Conservation (phyloP, 2,888 invertebrate genomes). For the Glaucopsyche alexis region DNA sequence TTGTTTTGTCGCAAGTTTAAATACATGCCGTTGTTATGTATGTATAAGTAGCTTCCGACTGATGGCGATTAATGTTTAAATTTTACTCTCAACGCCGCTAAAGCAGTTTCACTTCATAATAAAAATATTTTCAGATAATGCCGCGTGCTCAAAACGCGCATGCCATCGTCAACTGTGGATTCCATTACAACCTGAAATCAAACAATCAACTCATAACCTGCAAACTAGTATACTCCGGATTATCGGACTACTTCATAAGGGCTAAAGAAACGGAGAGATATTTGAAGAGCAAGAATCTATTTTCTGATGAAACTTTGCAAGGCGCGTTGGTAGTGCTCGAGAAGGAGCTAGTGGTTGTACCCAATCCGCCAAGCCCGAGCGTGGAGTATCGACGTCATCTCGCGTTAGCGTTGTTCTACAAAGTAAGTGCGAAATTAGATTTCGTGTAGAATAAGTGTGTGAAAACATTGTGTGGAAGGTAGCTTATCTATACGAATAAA, state of each 20-base stretch:
- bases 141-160: conserved; percentile 86
- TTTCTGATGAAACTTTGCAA: conserved; percentile 62
- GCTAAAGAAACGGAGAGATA: conserved; percentile 70
- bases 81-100: too few species aligned
- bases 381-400: conserved; percentile 78
- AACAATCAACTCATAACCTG: conserved; percentile 55
- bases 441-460: neutral
- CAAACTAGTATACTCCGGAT: conserved; percentile 77
- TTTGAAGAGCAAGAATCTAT: conserved; percentile 55
- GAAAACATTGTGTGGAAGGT: neutral
- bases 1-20: too few species aligned
- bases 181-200: conserved; percentile 75
- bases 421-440: conserved; percentile 59
- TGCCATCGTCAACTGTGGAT: conserved; percentile 87
- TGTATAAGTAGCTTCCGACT: too few species aligned
- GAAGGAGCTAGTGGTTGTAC: conserved; percentile 48
- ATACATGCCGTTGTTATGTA: too few species aligned
- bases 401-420: conserved; percentile 81
- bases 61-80: too few species aligned
- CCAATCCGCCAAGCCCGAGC: conserved; percentile 74
- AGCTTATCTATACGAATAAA: too few species aligned
- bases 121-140: conserved; percentile 77
- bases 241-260: conserved; percentile 55
- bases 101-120: too few species aligned
- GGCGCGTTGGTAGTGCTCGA: conserved; percentile 48